Percentiles rank a stretch among this genome's conserved stretches.
phyloP scores from a whole-genome alignment of 2,113 vertebrate species.

The Sinocyclocheilus anophthalmus region DNA sequence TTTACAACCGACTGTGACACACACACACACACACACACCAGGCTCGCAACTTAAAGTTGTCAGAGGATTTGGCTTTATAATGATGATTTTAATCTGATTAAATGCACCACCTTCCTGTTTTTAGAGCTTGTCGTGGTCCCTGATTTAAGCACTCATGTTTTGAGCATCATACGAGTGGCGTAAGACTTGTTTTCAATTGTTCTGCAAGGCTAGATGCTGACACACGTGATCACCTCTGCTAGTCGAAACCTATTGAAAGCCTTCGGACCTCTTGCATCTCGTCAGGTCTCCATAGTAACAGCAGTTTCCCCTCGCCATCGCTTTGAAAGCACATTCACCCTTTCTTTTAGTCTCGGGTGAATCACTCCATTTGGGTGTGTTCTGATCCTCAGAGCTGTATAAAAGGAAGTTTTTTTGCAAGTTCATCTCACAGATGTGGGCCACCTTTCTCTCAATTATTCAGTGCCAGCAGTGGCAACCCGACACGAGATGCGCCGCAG shows the following conservation, averaged over 20 bases:
- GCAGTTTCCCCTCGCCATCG: background rate
- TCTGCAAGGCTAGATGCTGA: background rate
- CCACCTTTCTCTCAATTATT: conserved; percentile 24
- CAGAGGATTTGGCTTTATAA: conserved; percentile 14
- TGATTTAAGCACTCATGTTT: background rate
- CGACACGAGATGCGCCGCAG: background rate
- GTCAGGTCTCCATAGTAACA: conserved; percentile 41
- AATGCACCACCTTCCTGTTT: background rate
- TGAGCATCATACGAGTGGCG: background rate
- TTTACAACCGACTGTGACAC: background rate
- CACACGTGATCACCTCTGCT: background rate
- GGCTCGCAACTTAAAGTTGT: background rate
- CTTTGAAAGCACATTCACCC: background rate
- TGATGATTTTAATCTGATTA: conserved; percentile 9
- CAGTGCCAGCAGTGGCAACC: background rate
- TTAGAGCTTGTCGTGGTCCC: background rate
- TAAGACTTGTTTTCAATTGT: background rate
- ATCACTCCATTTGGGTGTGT: background rate
- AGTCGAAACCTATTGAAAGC: background rate
- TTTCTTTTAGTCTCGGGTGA: background rate
- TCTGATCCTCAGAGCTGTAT: background rate
- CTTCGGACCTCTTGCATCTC: background rate
- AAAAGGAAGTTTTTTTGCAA: background rate
- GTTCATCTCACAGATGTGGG: background rate
- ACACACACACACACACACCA: background rate